Base-by-base conservation (phyloP, 2,797 vertebrate species). In the Rhinella marina region DNA sequence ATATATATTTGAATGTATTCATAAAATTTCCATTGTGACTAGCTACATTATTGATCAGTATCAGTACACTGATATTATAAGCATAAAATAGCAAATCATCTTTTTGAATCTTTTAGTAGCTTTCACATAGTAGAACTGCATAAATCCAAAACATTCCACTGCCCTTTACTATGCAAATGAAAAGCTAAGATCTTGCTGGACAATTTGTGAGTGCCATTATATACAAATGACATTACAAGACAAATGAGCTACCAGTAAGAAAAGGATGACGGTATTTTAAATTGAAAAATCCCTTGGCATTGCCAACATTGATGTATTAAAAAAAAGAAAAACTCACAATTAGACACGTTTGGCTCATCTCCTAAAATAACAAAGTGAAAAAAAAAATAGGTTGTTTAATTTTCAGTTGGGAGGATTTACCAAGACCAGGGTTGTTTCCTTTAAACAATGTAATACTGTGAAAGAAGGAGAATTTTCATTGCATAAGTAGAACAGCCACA, bases 131-230 rank as follows among this genome's bases (percentile, higher is more conserved):
- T 57, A 54, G 25, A 32, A 59, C 50, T 59, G 48, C 85, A 80
- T 64, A 72, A 56, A 83, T 86, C 73, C 83, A 82, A 88, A 88
- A 81, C 68, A 88, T 77, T 82, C 59, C 23, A n/a, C 68, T 89
- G 84, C 88, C 84, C 88, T 89, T 89, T 89, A 89, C 72, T 89
- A 89, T 89, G 88, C 80, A 86, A 89, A 89, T 89, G 82, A 72
- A 88, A 56, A 82, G 50, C 64, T 70, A 76, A 86, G 84, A 82
- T 89, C 72, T 89, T 68, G 70, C 72, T 70, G 72, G 79, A 86
- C 68, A 81, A 81, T 86, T 89, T 86, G 79, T 86, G 72, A 78
- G 80, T 70, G 72, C 70, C 73, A 89, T 89, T 89, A 78, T 86
- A 79, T n/a, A 17, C 61, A 21, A 86, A 78, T 89, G 84, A 86